Evolutionary conservation across 2,113 vertebrate species (phyloP), one percentile per base, ranked within the genome.

Genomic region (Seriola dumerili): DNA sequence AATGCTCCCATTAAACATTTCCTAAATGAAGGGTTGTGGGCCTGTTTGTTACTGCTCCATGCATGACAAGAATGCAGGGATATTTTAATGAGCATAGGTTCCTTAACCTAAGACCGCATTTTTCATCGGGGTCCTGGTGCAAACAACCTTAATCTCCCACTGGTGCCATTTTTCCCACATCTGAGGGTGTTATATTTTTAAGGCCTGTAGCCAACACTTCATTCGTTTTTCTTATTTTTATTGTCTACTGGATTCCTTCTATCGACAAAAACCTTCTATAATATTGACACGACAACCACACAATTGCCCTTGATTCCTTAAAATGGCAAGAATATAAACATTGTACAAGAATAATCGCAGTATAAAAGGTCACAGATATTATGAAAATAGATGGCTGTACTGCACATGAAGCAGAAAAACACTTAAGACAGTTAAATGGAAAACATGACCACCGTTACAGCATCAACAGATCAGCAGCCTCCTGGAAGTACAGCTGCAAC

Each of bases 1-100:
- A 89, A 87, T 86, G 88, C 61, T 66, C 48, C 74, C 89, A 88
- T 92, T 91, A 90, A 88, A 86, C 84, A 88, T 81, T 70, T 68
- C 79, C 73, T 59, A 66, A 80, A 88, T 83, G 81, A 84, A 75
- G 86, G 83, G 81, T 62, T 73, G 68, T 21, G 72, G 72, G 83
- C 71, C 74, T 69, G 79, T 87, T 91, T 89, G 83, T 76, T 63
- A n/a, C 77, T 2, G 66, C 68, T 78, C 44, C 40, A 48, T 23
- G 57, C 79, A 57, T 59, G 76, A 83, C 77, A 36, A 46, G 72
- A 85, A 86, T 36, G 64, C 69, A 0, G 52, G 17, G 57, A 66
- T 66, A 70, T 78, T 88, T 71, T 86, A 90, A 90, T 67, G 74
- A 89, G 72, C 34, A 5, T 5, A 0, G 57, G 75, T 48, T 76